Conservation (phyloP, 2,113 vertebrate species). For the Hippoglossus stenolepis region DNA sequence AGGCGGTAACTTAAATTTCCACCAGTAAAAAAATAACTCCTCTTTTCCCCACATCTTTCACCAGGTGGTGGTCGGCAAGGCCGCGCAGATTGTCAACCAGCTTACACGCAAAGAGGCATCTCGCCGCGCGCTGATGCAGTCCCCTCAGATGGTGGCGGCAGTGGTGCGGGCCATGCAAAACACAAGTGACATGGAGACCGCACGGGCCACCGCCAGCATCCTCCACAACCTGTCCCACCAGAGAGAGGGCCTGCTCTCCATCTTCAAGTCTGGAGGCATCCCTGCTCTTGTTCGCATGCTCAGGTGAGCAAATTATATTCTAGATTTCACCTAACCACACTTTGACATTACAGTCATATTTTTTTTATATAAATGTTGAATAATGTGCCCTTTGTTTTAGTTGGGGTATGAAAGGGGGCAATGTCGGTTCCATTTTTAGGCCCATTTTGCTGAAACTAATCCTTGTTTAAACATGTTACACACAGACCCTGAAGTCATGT, state of each 20-base stretch:
- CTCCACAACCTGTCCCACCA: conserved; percentile 98
- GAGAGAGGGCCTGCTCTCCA: conserved; percentile 93
- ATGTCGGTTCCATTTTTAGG: too few species aligned
- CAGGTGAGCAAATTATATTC: conserved; percentile 80
- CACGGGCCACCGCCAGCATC: conserved; percentile 95
- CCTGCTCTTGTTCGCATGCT: conserved; percentile 96
- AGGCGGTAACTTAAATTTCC: neutral
- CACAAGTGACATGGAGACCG: conserved; percentile 94
- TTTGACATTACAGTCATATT: neutral
- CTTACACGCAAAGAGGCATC: conserved; percentile 95
- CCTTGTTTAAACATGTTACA: neutral
- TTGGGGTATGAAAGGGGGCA: neutral
- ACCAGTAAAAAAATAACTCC: neutral
- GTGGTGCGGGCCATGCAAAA: conserved; percentile 98
- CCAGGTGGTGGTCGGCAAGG: conserved; percentile 94
- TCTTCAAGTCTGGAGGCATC: conserved; percentile 97
- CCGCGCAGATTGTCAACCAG: conserved; percentile 97
- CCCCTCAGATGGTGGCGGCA: conserved; percentile 93
- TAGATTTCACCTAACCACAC: neutral
- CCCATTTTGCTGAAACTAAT: neutral
- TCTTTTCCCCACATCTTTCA: rapidly evolving
- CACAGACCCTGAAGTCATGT: neutral
- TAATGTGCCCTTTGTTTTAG: neutral
- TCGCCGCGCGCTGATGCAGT: conserved; percentile 91
- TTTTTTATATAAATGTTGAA: neutral